Evolutionary conservation across 2,113 vertebrate genomes (phyloP).

Genomic region (Aptenodytes forsteri): DNA sequence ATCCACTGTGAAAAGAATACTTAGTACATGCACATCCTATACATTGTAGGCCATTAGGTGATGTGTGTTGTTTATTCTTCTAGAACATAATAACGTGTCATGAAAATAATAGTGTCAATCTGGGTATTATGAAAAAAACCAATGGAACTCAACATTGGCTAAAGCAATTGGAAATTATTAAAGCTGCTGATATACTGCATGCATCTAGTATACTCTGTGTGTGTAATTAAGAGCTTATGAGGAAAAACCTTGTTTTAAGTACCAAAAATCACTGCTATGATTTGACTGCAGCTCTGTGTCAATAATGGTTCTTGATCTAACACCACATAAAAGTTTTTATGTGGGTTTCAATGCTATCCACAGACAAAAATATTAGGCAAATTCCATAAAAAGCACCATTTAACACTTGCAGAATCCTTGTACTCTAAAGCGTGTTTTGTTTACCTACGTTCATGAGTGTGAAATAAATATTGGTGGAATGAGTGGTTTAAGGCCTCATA

Average conservation of each 20-base stretch:
- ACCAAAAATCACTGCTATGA: slow-evolving; percentile 5
- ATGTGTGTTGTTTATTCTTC: slow-evolving; percentile 26
- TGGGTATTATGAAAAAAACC: neutral
- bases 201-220: neutral
- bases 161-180: slow-evolving; percentile 35
- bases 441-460: slow-evolving; percentile 1
- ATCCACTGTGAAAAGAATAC: slow-evolving; percentile 19
- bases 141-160: neutral
- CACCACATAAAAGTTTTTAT: slow-evolving; percentile 5
- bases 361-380: neutral
- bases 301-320: slow-evolving; percentile 46
- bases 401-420: neutral
- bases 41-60: neutral
- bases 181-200: neutral
- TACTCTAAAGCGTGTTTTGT: neutral
- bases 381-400: slow-evolving; percentile 3
- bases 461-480: neutral
- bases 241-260: slow-evolving; percentile 40
- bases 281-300: slow-evolving; percentile 41
- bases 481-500: slow-evolving; percentile 35
- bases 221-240: slow-evolving; percentile 41
- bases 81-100: neutral
- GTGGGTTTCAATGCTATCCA: neutral
- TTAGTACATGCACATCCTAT: neutral
- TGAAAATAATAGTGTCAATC: neutral